These are phyloP conservation scores for Aethes cnicana DNA, from an alignment of 2,888 invertebrate genomes.

Conservation along the genomic window DNA sequence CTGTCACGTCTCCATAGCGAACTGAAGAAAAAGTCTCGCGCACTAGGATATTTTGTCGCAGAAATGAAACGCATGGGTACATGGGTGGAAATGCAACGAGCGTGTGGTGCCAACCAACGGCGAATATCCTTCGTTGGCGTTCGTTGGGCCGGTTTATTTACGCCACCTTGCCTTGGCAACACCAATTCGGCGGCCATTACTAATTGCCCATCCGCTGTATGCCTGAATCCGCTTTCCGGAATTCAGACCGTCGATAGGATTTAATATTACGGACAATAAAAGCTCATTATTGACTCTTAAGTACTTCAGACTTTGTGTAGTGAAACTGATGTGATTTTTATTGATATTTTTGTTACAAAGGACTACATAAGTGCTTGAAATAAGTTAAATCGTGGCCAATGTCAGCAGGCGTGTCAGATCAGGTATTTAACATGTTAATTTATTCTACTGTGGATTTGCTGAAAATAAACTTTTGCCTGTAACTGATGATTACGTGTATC, in stretches of 20 bases:
- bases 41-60: too few relatives aligned
- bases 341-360: slow-evolving; percentile 68
- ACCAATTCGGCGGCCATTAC: slow-evolving; percentile 64
- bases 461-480: slow-evolving; percentile 37
- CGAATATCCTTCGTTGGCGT: too few relatives aligned
- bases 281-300: slow-evolving; percentile 62
- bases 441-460: slow-evolving; percentile 51
- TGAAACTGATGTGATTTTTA: slow-evolving; percentile 78
- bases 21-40: too few relatives aligned
- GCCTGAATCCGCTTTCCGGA: slow-evolving; percentile 32
- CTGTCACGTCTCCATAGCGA: too few relatives aligned
- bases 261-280: slow-evolving; percentile 66
- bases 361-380: slow-evolving; percentile 77
- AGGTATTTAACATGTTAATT: slow-evolving; percentile 84
- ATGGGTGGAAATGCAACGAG: too few relatives aligned
- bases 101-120: too few relatives aligned
- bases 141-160: too few relatives aligned
- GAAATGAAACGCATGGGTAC: too few relatives aligned
- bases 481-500: slow-evolving; percentile 54
- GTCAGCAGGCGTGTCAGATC: slow-evolving; percentile 96
- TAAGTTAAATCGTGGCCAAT: slow-evolving; percentile 87
- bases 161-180: slow-evolving; percentile 51
- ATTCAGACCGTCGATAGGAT: slow-evolving; percentile 60
- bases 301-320: slow-evolving; percentile 71
- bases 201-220: slow-evolving; percentile 68